Evolutionary conservation across 2,888 invertebrate species (phyloP).

Genomic region (Hyppa rectilinea): DNA sequence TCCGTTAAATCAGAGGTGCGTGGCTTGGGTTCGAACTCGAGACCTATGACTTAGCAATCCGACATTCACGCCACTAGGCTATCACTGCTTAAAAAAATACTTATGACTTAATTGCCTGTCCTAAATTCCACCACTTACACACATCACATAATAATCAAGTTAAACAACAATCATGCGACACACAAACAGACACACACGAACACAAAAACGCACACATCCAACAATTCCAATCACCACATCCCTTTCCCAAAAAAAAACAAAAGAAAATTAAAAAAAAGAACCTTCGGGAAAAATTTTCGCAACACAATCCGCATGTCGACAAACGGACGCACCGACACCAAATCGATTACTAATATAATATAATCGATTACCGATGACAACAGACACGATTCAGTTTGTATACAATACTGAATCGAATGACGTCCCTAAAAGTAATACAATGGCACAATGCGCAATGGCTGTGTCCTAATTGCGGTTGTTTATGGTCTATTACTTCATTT

Average conservation of each 20-base stretch:
- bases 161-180: conserved; percentile 10
- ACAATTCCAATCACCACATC: neutral
- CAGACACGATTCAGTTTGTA: conserved; percentile 28
- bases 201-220: neutral
- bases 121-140: neutral
- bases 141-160: neutral
- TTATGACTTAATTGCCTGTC: neutral
- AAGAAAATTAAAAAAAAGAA: conserved; percentile 16
- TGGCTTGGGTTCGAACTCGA: no score
- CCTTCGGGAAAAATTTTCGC: conserved; percentile 54
- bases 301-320: conserved; percentile 57
- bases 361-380: conserved; percentile 52
- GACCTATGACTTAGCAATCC: no score
- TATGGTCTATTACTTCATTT: conserved; percentile 43
- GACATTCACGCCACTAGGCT: no score
- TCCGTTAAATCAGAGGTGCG: no score
- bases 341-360: conserved; percentile 50
- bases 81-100: no score
- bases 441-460: conserved; percentile 61
- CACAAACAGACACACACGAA: conserved; percentile 6
- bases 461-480: conserved; percentile 47
- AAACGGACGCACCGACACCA: conserved; percentile 30
- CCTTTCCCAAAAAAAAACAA: neutral
- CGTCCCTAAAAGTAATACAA: conserved; percentile 62
- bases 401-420: conserved; percentile 53